A percentile compares a stretch with the other conserved stretches of the same genome.
Conservation (phyloP, 2,113 vertebrate genomes). For the Acrocephalus kingi region DNA sequence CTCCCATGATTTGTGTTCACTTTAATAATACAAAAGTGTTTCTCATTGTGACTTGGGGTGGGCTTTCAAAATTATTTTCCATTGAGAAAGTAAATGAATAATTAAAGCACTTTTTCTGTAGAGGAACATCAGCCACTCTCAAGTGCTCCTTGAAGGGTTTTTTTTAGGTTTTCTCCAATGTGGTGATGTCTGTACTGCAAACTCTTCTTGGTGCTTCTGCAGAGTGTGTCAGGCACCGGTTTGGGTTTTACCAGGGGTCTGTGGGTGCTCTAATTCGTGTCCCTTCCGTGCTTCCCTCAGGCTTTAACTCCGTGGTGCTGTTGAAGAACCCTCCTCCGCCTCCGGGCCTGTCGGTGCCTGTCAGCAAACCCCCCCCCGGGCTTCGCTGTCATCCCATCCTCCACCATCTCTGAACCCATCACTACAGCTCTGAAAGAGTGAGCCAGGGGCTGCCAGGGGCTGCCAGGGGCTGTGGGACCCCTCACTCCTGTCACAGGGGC, state of each 20-base stretch:
- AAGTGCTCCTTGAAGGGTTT: background rate
- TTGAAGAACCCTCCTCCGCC: slow-evolving; percentile 83
- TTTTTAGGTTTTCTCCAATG: background rate
- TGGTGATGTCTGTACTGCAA: background rate
- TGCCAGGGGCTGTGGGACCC: background rate
- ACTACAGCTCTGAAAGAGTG: slow-evolving; percentile 79
- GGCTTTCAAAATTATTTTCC: background rate
- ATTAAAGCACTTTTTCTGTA: background rate
- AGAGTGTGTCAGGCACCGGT: background rate
- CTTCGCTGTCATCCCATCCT: slow-evolving; percentile 86
- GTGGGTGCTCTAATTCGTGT: background rate
- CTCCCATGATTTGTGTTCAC: background rate
- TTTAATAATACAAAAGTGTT: background rate
- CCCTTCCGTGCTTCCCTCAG: slow-evolving; percentile 51
- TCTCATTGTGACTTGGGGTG: background rate
- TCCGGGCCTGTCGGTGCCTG: slow-evolving; percentile 80
- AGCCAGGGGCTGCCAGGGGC: slow-evolving; percentile 40
- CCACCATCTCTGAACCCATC: slow-evolving; percentile 76
- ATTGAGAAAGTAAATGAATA: background rate
- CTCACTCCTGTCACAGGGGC: fast-evolving
- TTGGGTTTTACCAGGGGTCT: background rate
- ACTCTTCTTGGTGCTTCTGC: background rate
- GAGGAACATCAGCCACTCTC: background rate
- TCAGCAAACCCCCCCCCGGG: slow-evolving; percentile 94
- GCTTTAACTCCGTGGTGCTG: slow-evolving; percentile 88